These are phyloP conservation scores for Spisula subtruncata DNA, from an alignment of 2,888 invertebrate species.

Conservation along the genomic window DNA sequence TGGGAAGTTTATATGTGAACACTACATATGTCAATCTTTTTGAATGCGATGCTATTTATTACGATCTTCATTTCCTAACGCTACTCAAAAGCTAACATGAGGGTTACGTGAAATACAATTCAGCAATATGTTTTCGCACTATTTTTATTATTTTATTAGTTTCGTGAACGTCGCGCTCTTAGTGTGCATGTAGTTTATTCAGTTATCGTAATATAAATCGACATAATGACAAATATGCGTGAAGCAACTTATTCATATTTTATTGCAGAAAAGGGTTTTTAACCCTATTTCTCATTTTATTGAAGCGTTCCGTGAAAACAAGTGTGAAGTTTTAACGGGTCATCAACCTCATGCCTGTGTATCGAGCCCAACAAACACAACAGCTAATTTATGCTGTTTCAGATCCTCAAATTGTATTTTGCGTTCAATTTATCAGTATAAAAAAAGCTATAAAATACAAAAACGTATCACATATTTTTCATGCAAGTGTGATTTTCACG, in stretches of 20 bases:
- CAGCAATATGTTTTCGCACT: no score
- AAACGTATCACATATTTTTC: not conserved
- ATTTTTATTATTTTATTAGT: no score
- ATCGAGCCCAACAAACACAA: not conserved
- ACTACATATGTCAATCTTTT: no score
- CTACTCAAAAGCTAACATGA: no score
- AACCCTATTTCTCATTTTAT: not conserved
- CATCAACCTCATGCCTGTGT: not conserved
- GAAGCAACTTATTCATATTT: not conserved
- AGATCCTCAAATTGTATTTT: not conserved
- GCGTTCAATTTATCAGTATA: not conserved
- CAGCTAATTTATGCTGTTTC: not conserved
- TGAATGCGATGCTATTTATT: no score
- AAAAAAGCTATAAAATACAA: not conserved
- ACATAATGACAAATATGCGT: not conserved
- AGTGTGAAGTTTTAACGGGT: not conserved
- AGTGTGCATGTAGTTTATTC: not conserved
- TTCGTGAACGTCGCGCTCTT: no score
- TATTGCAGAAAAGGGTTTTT: not conserved
- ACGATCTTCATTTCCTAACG: no score
- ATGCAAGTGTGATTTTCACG: slow-evolving; percentile 1
- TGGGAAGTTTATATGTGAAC: no score
- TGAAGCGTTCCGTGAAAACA: not conserved
- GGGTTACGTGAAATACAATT: no score
- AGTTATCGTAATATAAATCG: not conserved